Conservation (phyloP, 1,140 invertebrate genomes). For the Druon quercuslanigerum region DNA sequence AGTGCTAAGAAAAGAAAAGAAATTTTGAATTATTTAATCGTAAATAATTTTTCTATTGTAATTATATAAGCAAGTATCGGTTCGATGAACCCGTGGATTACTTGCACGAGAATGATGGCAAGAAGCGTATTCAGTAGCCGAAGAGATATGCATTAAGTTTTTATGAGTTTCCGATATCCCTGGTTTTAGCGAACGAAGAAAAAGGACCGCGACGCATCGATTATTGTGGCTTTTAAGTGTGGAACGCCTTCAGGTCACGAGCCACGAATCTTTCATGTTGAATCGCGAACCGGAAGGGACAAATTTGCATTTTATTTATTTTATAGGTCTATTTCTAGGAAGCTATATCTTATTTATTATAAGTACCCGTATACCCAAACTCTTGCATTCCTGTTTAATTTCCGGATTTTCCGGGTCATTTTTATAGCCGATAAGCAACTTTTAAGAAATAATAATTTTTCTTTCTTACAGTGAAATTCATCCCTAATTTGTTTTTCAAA, state of each 20-base stretch:
- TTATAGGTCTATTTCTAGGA: neutral
- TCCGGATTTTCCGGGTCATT: no score
- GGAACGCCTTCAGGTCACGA: neutral
- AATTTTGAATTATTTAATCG: no score
- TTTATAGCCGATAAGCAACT: no score
- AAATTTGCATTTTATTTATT: slow-evolving; percentile 21
- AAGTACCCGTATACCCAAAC: no score
- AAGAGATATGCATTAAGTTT: slow-evolving; percentile 13
- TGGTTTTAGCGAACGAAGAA: slow-evolving; percentile 5
- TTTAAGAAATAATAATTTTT: no score
- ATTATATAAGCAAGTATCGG: neutral
- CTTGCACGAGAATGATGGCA: neutral
- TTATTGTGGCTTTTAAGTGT: slow-evolving; percentile 6
- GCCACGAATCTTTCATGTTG: slow-evolving; percentile 7
- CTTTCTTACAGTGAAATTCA: no score
- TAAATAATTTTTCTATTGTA: neutral
- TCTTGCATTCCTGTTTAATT: no score
- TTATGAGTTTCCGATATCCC: slow-evolving; percentile 24
- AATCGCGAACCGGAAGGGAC: neutral
- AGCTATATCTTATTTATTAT: neutral
- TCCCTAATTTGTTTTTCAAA: no score
- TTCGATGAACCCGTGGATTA: neutral
- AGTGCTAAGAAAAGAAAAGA: no score
- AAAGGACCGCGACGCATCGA: slow-evolving; percentile 24
- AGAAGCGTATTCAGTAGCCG: slow-evolving; percentile 5